Base-by-base conservation (phyloP, 2,113 vertebrate genomes). In the Acanthisitta chloris region DNA sequence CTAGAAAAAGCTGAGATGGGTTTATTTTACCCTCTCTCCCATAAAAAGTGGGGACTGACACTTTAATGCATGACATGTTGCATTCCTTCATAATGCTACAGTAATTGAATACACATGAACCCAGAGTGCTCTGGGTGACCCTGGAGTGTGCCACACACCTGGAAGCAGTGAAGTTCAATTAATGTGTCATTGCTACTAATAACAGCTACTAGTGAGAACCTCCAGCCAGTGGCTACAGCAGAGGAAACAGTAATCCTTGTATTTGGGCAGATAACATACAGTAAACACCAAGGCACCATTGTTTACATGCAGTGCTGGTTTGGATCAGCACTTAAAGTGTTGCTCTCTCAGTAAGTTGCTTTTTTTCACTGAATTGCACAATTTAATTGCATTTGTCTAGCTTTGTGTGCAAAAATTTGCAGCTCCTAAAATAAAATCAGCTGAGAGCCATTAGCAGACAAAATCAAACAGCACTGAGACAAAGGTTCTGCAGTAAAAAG, bases 61-160 rank as follows among this genome's bases (percentile, higher is more conserved):
- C 94, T 95, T 88, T 74, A 97, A 92, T 51, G 34, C 84, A 55
- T 55, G 94, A 92, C 95, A 90, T 33, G 79, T 92, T 96, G 88
- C 95, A 96, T 97, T 97, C 97, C 94, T 97, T 91, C 96, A 36
- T 90, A 95, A 92, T 2, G 24, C 70, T 40, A 90, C 91, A 23
- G 94, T 98, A 98, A 98, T 97, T 97, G 97, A 97, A 97, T 58
- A 61, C 98, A 98, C 94, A 72, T 98, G 98, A 97, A 94, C 29
- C 73, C 6, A n/a, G 42, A 91, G 95, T 61, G 96, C 97, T 94
- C 89, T 1, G 91, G 81, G 88, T 94, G 98, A 98, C 98, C 98
- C 92, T 9, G 97, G 97, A 98, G 97, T 98, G 97, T 98, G 97
- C 97, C 98, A 97, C 97, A 98, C 98, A 98, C 98, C 98, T 98